Conservation (phyloP, 2,888 invertebrate genomes). For the Exocentrus adspersus region DNA sequence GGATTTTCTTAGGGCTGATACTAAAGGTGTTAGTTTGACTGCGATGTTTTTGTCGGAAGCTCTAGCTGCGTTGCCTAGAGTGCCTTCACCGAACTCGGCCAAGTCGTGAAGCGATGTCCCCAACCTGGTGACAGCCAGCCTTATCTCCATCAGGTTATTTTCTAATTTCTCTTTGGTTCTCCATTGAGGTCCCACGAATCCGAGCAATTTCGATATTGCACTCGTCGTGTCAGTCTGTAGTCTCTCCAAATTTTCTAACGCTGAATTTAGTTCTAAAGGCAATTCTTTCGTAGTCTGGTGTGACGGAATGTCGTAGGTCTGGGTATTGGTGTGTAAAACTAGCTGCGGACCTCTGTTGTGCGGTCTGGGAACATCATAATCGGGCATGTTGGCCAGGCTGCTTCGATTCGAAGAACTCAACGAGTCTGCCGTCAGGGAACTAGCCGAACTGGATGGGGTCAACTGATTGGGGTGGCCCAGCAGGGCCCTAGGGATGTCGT, state of each 20-base stretch:
- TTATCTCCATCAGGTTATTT: conserved; percentile 82
- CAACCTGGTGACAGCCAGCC: conserved; percentile 80
- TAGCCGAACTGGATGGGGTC: conserved; percentile 75
- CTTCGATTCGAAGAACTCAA: conserved; percentile 67
- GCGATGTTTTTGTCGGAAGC: conserved; percentile 80
- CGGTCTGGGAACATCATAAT: conserved; percentile 76
- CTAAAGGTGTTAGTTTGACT: conserved; percentile 80
- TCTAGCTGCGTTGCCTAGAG: conserved; percentile 85
- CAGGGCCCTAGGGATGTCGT: conserved; percentile 73
- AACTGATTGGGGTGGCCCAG: conserved; percentile 66
- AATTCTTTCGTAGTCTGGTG: conserved; percentile 70
- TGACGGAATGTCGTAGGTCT: conserved; percentile 72
- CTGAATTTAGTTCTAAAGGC: conserved; percentile 79
- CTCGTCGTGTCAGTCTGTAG: conserved; percentile 83
- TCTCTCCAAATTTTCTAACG: conserved; percentile 78
- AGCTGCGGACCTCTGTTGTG: conserved; percentile 58
- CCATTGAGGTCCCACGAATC: conserved; percentile 85
- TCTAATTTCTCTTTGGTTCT: conserved; percentile 82
- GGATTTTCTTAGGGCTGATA: conserved; percentile 82
- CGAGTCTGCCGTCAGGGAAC: conserved; percentile 72
- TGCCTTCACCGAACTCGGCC: conserved; percentile 88
- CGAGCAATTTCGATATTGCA: conserved; percentile 80
- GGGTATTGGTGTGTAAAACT: conserved; percentile 48
- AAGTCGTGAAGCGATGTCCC: conserved; percentile 86
- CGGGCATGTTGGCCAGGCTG: conserved; percentile 68